Conservation (phyloP, 2,113 vertebrate species). For the Gymnorhina tibicen region DNA sequence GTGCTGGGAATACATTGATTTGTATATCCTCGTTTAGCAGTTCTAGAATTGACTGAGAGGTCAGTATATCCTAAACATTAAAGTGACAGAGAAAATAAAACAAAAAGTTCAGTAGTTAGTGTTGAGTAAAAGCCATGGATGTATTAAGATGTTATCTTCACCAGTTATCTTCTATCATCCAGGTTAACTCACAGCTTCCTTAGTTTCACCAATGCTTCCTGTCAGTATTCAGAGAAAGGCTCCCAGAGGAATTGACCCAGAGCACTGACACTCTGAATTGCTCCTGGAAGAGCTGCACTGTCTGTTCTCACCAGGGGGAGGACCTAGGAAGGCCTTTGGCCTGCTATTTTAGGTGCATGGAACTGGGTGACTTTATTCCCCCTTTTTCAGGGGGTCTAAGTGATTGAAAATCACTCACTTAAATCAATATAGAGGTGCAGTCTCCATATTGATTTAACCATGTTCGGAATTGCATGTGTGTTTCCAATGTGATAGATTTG, state of each 20-base stretch:
- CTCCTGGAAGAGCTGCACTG: background rate
- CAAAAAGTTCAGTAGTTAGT: background rate
- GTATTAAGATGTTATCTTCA: background rate
- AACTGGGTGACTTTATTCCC: background rate
- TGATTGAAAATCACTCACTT: background rate
- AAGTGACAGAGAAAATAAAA: background rate
- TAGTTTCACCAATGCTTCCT: background rate
- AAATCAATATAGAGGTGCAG: background rate
- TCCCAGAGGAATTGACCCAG: background rate
- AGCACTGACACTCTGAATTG: background rate
- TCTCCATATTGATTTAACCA: background rate
- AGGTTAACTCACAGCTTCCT: background rate
- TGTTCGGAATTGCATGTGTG: background rate
- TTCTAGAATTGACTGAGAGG: background rate
- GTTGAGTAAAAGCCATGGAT: background rate
- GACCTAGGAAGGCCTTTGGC: background rate
- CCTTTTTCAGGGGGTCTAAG: background rate
- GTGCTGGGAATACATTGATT: background rate
- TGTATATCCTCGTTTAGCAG: background rate
- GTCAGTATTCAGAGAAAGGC: background rate
- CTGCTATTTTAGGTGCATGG: background rate
- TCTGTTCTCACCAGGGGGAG: background rate
- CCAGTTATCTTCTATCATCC: background rate
- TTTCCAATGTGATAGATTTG: background rate
- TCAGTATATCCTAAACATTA: background rate